These are phyloP conservation scores for Bembecia ichneumoniformis DNA, from an alignment of 2,888 invertebrate species.

Conservation along the genomic window DNA sequence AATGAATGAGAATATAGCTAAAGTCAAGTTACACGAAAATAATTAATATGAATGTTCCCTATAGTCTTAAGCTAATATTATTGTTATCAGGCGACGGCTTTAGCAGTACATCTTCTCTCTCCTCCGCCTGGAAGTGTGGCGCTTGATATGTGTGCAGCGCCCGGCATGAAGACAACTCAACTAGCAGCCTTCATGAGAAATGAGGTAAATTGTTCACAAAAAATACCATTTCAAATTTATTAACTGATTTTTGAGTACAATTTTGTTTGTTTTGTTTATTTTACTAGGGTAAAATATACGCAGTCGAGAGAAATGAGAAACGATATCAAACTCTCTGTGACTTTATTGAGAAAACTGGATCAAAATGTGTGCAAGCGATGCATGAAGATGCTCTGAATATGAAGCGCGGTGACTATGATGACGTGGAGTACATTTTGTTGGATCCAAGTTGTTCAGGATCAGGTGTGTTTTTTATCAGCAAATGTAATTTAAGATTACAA, in stretches of 20 bases:
- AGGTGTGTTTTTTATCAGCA: slow-evolving; percentile 63
- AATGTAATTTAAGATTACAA: too few relatives aligned
- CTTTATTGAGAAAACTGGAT: slow-evolving; percentile 75
- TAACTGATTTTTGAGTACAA: not conserved
- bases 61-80: not conserved
- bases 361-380: slow-evolving; percentile 77
- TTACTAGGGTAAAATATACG: slow-evolving; percentile 79
- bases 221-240: not conserved
- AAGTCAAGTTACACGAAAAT: not conserved
- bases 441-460: slow-evolving; percentile 98
- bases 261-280: not conserved
- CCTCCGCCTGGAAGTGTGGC: slow-evolving; percentile 81
- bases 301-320: slow-evolving; percentile 81
- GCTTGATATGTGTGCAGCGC: slow-evolving; percentile 97
- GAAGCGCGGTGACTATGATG: slow-evolving; percentile 69
- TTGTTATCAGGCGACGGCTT: slow-evolving; percentile 85
- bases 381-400: slow-evolving; percentile 82
- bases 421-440: slow-evolving; percentile 91
- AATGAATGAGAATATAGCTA: too few relatives aligned
- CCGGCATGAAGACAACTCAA: slow-evolving; percentile 96
- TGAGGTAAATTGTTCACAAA: slow-evolving; percentile 52
- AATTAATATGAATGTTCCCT: not conserved
- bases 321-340: slow-evolving; percentile 78
- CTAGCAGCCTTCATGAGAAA: slow-evolving; percentile 87
- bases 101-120: slow-evolving; percentile 84